Evolutionary conservation across 2,797 vertebrate species (phyloP).

Genomic region (Syngnathus acus): DNA sequence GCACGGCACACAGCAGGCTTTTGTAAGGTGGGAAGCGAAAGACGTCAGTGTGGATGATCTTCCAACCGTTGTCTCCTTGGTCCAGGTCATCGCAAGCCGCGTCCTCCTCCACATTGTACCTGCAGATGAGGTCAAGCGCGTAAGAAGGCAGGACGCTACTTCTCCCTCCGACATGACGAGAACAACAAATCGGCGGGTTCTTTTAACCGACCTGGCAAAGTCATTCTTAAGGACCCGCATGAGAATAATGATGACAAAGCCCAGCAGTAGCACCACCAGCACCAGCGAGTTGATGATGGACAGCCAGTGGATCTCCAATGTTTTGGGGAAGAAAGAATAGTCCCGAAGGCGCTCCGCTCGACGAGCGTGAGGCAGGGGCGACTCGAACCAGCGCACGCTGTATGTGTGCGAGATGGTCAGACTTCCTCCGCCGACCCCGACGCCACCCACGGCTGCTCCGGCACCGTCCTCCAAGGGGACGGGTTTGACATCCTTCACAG

Average conservation of each 20-base stretch:
- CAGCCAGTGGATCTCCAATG: conserved; percentile 91
- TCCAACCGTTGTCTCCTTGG: conserved; percentile 92
- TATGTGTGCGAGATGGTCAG: conserved; percentile 80
- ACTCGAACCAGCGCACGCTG: conserved; percentile 85
- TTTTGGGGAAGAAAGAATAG: conserved; percentile 86
- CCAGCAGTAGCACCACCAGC: conserved; percentile 85
- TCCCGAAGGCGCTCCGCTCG: conserved; percentile 78
- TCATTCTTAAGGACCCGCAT: conserved; percentile 92
- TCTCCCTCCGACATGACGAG: too few relatives aligned
- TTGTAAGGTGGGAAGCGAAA: conserved; percentile 86
- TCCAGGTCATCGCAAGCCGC: conserved; percentile 82
- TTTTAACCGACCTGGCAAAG: conserved; percentile 73
- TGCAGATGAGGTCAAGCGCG: conserved; percentile 34
- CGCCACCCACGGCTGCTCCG: conserved; percentile 45
- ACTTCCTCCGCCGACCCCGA: conserved; percentile 61
- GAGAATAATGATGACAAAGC: conserved; percentile 91
- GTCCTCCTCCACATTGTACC: conserved; percentile 90
- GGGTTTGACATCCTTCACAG: conserved; percentile 84
- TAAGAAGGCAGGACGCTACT: neutral
- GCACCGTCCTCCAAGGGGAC: conserved; percentile 79
- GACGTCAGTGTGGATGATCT: conserved; percentile 92
- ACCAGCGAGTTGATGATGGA: conserved; percentile 93
- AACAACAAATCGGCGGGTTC: too few relatives aligned
- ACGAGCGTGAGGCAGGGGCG: conserved; percentile 59
- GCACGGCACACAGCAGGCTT: conserved; percentile 82